Conservation (phyloP, 2,888 invertebrate genomes). For the Hyposoter didymator region DNA sequence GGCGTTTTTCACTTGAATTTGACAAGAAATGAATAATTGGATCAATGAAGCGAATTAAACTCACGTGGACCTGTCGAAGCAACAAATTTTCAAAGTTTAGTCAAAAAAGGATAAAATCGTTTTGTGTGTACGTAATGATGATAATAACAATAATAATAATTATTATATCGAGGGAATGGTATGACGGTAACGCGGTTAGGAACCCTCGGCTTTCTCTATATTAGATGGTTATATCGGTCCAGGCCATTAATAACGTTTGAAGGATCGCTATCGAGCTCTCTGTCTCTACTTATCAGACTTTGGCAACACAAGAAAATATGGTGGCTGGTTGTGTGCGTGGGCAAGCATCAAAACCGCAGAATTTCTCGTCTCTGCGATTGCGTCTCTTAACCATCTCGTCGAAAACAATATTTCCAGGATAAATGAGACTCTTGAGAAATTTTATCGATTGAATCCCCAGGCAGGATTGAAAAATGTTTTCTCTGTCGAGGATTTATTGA, state of each 20-base stretch:
- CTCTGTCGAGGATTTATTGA: not conserved
- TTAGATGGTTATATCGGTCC: slow-evolving; percentile 79
- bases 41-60: slow-evolving; percentile 36
- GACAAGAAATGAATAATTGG: slow-evolving; percentile 60
- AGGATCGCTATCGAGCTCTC: slow-evolving; percentile 78
- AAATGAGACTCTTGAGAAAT: slow-evolving; percentile 41
- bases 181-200: slow-evolving; percentile 71
- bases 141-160: slow-evolving; percentile 32
- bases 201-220: slow-evolving; percentile 74
- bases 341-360: slow-evolving; percentile 43
- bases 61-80: slow-evolving; percentile 52
- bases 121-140: slow-evolving; percentile 1
- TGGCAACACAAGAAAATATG: slow-evolving; percentile 48
- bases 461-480: slow-evolving; percentile 45
- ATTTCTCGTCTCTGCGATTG: slow-evolving; percentile 29
- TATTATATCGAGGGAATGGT: slow-evolving; percentile 23
- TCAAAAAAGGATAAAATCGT: slow-evolving; percentile 21
- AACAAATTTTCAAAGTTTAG: slow-evolving; percentile 67
- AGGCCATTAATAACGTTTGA: slow-evolving; percentile 80
- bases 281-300: slow-evolving; percentile 59
- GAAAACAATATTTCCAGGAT: slow-evolving; percentile 37
- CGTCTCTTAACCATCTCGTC: not conserved
- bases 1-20: slow-evolving; percentile 51
- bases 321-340: slow-evolving; percentile 7
- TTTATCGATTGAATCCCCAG: slow-evolving; percentile 28